Evolutionary conservation across 2,888 invertebrate species (phyloP).

Genomic region (Sarcophaga subvicina): DNA sequence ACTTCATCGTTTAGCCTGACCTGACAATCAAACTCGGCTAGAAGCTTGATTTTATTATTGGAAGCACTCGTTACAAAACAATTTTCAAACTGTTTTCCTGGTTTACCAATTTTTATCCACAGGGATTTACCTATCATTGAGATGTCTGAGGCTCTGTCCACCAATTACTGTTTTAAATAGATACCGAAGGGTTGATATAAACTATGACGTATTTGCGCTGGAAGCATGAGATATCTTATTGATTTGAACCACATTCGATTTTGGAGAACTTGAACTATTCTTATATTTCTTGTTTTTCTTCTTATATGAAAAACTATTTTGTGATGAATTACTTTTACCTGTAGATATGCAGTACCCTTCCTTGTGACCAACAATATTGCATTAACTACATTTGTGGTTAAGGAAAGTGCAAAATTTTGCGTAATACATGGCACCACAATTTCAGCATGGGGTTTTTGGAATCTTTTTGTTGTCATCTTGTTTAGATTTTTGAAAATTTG

Average conservation of each 20-base stretch:
- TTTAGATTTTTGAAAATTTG: too few species aligned
- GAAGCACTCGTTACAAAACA: conserved; percentile 43
- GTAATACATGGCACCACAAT: too few species aligned
- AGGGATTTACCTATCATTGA: conserved; percentile 28
- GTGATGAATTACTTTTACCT: neutral
- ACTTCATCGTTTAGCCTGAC: conserved; percentile 19
- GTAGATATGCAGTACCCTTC: conserved; percentile 4
- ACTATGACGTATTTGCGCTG: conserved; percentile 28
- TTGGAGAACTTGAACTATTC: too few species aligned
- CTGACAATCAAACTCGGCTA: conserved; percentile 34
- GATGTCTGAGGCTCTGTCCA: conserved; percentile 31
- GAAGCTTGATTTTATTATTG: conserved; percentile 33
- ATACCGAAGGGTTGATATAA: neutral
- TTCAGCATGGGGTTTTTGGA: too few species aligned
- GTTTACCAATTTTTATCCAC: conserved; percentile 36
- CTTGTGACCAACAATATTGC: conserved; percentile 36
- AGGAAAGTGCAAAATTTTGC: neutral
- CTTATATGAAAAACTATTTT: neutral
- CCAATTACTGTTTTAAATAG: too few species aligned
- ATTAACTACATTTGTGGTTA: conserved; percentile 7
- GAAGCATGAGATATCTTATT: conserved; percentile 34
- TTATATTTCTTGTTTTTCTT: too few species aligned
- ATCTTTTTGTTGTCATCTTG: too few species aligned
- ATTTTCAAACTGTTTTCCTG: conserved; percentile 30
- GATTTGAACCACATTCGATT: conserved; percentile 9